These are phyloP conservation scores for Acanthaster planci DNA, from an alignment of 35 echinoderm and acorn worm genomes.

Conservation along the genomic window DNA sequence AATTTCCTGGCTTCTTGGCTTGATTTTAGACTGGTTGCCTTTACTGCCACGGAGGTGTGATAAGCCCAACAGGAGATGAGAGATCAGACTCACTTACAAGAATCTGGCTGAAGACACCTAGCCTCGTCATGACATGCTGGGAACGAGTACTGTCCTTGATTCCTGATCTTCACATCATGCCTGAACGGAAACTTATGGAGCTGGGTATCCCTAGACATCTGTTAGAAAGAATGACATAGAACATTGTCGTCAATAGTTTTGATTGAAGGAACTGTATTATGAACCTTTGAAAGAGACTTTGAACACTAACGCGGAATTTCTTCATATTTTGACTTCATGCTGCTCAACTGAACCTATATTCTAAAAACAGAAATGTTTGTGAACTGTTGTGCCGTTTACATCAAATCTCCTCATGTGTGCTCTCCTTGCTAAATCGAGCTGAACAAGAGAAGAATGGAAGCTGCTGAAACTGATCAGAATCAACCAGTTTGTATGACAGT, in stretches of 20 bases:
- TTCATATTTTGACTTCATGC: too few species aligned
- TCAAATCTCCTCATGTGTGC: too few species aligned
- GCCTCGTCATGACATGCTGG: slow-evolving; percentile 75
- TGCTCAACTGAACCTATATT: too few species aligned
- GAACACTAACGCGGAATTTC: too few species aligned
- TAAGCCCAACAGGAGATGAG: slow-evolving; percentile 43
- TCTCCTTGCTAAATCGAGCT: too few species aligned
- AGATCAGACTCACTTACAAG: slow-evolving; percentile 70
- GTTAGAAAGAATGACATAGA: not conserved
- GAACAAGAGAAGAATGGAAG: too few species aligned
- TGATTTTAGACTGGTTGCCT: slow-evolving; percentile 68
- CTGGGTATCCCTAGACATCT: slow-evolving; percentile 20
- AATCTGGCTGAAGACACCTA: slow-evolving; percentile 69
- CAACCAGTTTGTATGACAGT: too few species aligned
- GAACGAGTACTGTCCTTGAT: slow-evolving; percentile 41
- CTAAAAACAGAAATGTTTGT: too few species aligned
- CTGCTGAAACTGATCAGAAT: too few species aligned
- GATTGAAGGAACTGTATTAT: not conserved
- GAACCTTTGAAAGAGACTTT: too few species aligned
- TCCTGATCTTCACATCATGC: not conserved
- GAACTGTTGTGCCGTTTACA: too few species aligned
- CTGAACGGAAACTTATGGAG: slow-evolving; percentile 4
- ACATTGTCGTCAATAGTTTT: not conserved
- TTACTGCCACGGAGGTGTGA: slow-evolving; percentile 90
- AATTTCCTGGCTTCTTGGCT: not conserved